Evolutionary conservation across 2,113 vertebrate species (phyloP), one percentile per base, ranked within the genome.

Genomic region (Delphinus delphis): DNA sequence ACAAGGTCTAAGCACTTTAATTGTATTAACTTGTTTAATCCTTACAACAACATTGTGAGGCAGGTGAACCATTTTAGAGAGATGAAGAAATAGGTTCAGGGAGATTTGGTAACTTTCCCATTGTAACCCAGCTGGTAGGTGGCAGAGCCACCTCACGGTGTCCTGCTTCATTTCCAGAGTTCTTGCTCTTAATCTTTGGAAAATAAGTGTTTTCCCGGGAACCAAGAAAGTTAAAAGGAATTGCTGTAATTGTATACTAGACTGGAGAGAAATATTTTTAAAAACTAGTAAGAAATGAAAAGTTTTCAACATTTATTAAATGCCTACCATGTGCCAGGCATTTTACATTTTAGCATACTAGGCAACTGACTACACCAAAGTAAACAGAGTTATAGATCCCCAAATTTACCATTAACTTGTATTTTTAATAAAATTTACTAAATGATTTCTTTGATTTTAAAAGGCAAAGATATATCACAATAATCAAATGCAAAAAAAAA

Each of bases 401-500:
- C 5, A 81, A 94, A 77, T 71, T 89, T 25, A 87, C 50, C 60
- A 83, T 63, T 71, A 84, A 68, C 5, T 4, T 55, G 6, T 17
- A 94, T 62, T 74, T 82, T 85, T 71, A 76, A 90, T 38, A 36
- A 96, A 87, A 23, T 53, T 67, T 95, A 92, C 33, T 63, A 85
- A 84, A 82, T 67, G 25, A 81, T 80, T 90, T 92, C 55, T 96
- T 87, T 68, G 63, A 58, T 63, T 90, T 97, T 88, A 87, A 90
- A 89, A 90, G 31, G 36, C 74, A 93, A 87, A 88, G 58, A 90
- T 63, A 7, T 25, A 87, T 23, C 47, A 80, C 14, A 94, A 71
- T 83, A 92, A 83, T 73, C n/a, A 94, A 83, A 70, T 74, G 25
- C 50, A 86, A 92, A 92, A 92, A 70, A 91, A 38, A 21, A 53